phyloP scores from a whole-genome alignment of 2,113 vertebrate species.

The Mustela nigripes region DNA sequence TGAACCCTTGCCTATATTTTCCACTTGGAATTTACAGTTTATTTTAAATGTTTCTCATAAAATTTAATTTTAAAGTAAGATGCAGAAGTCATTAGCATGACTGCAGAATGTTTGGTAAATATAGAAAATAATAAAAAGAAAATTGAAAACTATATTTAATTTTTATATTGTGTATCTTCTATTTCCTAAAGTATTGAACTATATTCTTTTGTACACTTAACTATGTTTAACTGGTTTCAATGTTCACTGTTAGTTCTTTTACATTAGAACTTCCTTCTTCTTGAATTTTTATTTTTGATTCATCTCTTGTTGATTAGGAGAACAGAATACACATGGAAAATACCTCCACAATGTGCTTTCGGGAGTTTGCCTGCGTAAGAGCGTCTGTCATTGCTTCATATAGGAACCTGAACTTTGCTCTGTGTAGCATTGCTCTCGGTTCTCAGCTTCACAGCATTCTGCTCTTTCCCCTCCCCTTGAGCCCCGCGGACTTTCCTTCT shows the following conservation, averaged over 20 bases:
- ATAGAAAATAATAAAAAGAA: slow-evolving; percentile 8
- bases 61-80: not conserved
- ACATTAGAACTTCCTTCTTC: not conserved
- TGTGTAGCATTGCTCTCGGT: not conserved
- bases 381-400: not conserved
- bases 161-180: slow-evolving; percentile 28
- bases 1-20: not conserved
- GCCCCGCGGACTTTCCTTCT: not conserved
- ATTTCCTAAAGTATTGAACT: not conserved
- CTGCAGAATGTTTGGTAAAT: slow-evolving; percentile 1
- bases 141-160: slow-evolving; percentile 39
- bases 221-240: not conserved
- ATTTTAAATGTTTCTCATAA: slow-evolving; percentile 20
- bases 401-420: not conserved
- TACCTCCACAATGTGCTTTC: not conserved
- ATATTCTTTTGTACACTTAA: not conserved
- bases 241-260: not conserved
- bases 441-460: not conserved
- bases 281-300: not conserved
- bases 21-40: not conserved
- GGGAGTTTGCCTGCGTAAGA: not conserved
- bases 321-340: not conserved
- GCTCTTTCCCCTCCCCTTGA: not conserved
- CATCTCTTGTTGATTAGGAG: not conserved
- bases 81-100: not conserved